Conservation (phyloP, 1,140 invertebrate genomes). For the Ceratina australensis region DNA sequence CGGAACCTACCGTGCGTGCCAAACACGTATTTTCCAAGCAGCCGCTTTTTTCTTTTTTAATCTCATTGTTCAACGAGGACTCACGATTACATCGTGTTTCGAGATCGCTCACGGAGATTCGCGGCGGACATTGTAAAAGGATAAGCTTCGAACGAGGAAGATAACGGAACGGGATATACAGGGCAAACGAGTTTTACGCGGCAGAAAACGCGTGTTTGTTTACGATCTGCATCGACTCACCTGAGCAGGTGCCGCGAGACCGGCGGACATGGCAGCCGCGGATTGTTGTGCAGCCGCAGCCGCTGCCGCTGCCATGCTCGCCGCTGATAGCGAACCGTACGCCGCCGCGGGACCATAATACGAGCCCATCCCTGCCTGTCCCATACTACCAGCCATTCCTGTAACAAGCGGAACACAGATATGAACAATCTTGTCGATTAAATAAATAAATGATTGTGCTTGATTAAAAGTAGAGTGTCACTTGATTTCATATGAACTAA, state of each 20-base stretch:
- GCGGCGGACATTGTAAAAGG: background rate
- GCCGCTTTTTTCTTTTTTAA: too few species aligned
- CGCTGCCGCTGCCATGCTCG: constrained; percentile 83
- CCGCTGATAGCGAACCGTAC: constrained; percentile 82
- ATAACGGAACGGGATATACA: background rate
- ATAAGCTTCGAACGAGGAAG: background rate
- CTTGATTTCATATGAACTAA: too few species aligned
- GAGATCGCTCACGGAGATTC: background rate
- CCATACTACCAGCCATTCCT: constrained; percentile 83
- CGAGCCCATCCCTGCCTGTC: constrained; percentile 81
- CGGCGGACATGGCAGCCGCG: constrained; percentile 82
- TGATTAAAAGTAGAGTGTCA: too few species aligned
- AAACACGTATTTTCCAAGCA: background rate
- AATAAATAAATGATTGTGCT: too few species aligned
- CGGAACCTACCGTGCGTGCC: background rate
- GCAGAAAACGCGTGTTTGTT: constrained; percentile 13
- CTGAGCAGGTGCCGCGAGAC: constrained; percentile 81
- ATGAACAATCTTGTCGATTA: background rate
- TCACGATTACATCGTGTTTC: background rate
- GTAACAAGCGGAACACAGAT: constrained; percentile 38
- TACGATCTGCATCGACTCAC: constrained; percentile 71
- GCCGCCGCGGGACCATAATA: constrained; percentile 84
- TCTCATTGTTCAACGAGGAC: background rate
- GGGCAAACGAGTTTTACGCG: background rate
- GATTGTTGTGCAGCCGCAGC: constrained; percentile 83